Evolutionary conservation across 64 coral and sea anemone genomes (phyloP), one percentile per base, ranked within the genome.

Genomic region (Pachyseris speciosa): DNA sequence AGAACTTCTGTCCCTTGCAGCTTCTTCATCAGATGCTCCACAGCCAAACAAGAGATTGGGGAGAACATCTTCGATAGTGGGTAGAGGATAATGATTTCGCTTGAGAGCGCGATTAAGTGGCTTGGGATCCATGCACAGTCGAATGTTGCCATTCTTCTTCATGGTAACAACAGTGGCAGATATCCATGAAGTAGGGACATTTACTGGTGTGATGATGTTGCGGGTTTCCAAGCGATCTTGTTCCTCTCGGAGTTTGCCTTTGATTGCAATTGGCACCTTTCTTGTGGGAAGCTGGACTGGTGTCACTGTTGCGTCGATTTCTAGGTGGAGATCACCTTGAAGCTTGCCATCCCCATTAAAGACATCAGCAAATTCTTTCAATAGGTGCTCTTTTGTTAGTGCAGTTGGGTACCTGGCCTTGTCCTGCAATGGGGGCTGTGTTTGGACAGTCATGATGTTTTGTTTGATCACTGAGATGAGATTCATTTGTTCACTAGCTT

Each of bases 261-360:
- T 92, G 0, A 84, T n/a, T n/a, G 85, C 49, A 8, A 84, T 25
- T 17, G 77, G 67, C 13, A 94, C 76, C 34, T 70, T 44, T 84
- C 78, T 61, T 7, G 55, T 29, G 22, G 77, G 86, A 25, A 74
- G 86, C 47, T 84, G 68, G 44, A 83, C 86, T 3, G 78, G 67
- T 36, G 24, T 25, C 0, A 84, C 75, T 10, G 25, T 55, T 20
- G 47, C 19, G 34, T 88, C 85, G 9, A 88, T 64, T 22, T 94
- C 92, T 16, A 94, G 65, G 34, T 94, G 84, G 27, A 94, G 68
- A 20, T 29, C 19, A 26, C 76, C 69, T 32, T 87, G 42, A 6
- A 94, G 19, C 15, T 64, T 64, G 2, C 83, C 83, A 52, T 76
- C 61, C 9, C 91, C 83, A 6, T 53, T 69, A 45, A 70, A 93